These are phyloP conservation scores for Prunella strophiata DNA, from an alignment of 2,797 vertebrate species.

Conservation along the genomic window DNA sequence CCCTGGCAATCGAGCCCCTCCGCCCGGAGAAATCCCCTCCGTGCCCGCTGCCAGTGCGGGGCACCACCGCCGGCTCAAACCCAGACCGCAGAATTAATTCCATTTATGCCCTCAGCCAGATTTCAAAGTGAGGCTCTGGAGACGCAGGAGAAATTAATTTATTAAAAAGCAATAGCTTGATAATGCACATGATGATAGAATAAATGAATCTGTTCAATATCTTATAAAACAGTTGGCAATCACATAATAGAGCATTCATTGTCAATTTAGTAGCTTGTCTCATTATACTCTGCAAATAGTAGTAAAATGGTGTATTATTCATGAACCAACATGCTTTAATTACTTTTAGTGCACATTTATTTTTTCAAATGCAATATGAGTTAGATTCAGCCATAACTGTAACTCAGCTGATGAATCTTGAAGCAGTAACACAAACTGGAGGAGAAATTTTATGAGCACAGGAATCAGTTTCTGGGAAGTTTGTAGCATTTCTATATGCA, in stretches of 20 bases:
- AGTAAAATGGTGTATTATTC: constrained; percentile 80
- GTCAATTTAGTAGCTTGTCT: constrained; percentile 74
- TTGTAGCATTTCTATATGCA: not conserved
- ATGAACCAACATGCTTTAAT: constrained; percentile 78
- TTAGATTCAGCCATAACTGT: constrained; percentile 63
- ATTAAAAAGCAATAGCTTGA: constrained; percentile 79
- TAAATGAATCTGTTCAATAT: constrained; percentile 78
- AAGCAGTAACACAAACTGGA: not conserved
- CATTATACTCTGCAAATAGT: constrained; percentile 75
- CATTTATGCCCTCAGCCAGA: constrained; percentile 70
- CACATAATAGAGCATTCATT: constrained; percentile 76
- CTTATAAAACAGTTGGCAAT: constrained; percentile 81
- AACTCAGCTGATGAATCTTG: constrained; percentile 52
- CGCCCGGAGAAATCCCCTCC: not conserved
- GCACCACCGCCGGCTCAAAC: not conserved
- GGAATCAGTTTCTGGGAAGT: constrained; percentile 2
- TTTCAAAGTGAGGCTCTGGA: constrained; percentile 73
- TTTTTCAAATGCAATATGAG: constrained; percentile 72
- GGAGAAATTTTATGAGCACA: not conserved
- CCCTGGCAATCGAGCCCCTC: not conserved
- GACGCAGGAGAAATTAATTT: constrained; percentile 78
- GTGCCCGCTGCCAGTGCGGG: not conserved
- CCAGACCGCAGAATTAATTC: constrained; percentile 69
- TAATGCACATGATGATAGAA: constrained; percentile 75
- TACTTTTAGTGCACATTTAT: constrained; percentile 74